Evolutionary conservation across 1,140 invertebrate species (phyloP), one percentile per base, ranked within the genome.

Genomic region (Drosophila kanapiae): DNA sequence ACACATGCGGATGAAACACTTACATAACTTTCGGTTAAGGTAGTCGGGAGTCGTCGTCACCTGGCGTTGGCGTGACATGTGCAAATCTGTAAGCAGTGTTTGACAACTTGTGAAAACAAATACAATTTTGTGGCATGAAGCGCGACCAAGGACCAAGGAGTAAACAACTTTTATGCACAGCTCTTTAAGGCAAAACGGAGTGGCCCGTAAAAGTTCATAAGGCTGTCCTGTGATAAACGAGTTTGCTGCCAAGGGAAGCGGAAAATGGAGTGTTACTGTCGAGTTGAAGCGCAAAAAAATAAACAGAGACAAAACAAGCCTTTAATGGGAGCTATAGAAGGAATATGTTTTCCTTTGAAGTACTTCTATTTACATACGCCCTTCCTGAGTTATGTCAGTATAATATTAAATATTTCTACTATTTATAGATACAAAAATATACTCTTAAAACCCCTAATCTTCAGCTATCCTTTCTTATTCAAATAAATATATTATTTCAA

Each of bases 141-240:
- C 42, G n/a, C 42, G 33, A 37, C 23, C 35, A n/a, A n/a, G 16
- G 54, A n/a, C n/a, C 42, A n/a, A n/a, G 18, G 49, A 29, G 38
- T 54, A 49, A 64, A 57, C 59, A 57, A 14, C 33, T 78, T 85
- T 61, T 42, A 47, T 16, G 47, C 51, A 16, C 37, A 69, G 43
- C 74, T 48, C 74, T 79, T 75, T 79, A 83, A 70, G 68, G 37
- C 61, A 64, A 23, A 35, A 38, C 33, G 38, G 37, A 59, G 51
- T 64, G 62, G 53, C 49, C 35, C 35, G 51, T 62, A 53, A 62
- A 80, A 81, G 77, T 63, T 84, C 72, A 71, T 61, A 86, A 85
- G 57, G 60, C 40, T 75, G 63, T 27, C 27, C 38, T 64, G 69
- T 75, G 82, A 79, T 87, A 78, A 78, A 82, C 79, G 75, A 76